These are phyloP conservation scores for Matsumyia berberina DNA, from an alignment of 2,888 invertebrate genomes.

Conservation along the genomic window DNA sequence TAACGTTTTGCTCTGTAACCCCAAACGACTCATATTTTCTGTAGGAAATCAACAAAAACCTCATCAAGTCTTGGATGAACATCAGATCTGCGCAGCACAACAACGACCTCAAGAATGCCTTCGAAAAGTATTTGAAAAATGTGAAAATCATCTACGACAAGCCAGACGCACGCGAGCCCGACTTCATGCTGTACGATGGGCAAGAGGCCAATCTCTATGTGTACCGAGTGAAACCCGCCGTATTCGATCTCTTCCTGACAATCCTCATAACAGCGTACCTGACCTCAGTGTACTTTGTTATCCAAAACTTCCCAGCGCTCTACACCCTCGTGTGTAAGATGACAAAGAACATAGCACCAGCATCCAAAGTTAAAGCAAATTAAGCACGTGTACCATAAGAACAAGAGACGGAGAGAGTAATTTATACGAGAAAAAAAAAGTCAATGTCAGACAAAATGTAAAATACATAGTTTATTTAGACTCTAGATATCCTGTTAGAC, in stretches of 20 bases:
- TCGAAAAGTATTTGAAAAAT: constrained; percentile 91
- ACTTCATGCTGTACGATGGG: constrained; percentile 95
- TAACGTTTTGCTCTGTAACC: not conserved
- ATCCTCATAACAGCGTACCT: constrained; percentile 93
- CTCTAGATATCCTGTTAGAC: constrained; percentile 40
- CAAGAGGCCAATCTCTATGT: constrained; percentile 92
- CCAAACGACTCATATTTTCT: constrained; percentile 52
- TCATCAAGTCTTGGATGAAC: constrained; percentile 91
- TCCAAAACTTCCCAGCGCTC: constrained; percentile 89
- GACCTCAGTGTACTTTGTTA: constrained; percentile 91
- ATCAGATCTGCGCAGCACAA: constrained; percentile 89
- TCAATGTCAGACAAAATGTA: constrained; percentile 59
- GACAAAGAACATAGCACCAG: constrained; percentile 77
- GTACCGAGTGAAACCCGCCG: constrained; percentile 98
- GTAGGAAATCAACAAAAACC: constrained; percentile 90
- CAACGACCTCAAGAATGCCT: constrained; percentile 88
- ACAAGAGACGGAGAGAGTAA: constrained; percentile 11
- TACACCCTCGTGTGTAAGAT: constrained; percentile 88
- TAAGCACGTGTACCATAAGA: constrained; percentile 41
- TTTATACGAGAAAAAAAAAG: constrained; percentile 38
- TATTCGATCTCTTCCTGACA: constrained; percentile 98
- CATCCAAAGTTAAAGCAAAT: constrained; percentile 78
- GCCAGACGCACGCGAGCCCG: constrained; percentile 95
- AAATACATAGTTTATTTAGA: constrained; percentile 58
- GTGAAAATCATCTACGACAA: constrained; percentile 89